A percentile compares a stretch with the other conserved stretches of the same genome.
Evolutionary conservation across 2,888 invertebrate genomes (phyloP).

Genomic region (Eristalis tenax): DNA sequence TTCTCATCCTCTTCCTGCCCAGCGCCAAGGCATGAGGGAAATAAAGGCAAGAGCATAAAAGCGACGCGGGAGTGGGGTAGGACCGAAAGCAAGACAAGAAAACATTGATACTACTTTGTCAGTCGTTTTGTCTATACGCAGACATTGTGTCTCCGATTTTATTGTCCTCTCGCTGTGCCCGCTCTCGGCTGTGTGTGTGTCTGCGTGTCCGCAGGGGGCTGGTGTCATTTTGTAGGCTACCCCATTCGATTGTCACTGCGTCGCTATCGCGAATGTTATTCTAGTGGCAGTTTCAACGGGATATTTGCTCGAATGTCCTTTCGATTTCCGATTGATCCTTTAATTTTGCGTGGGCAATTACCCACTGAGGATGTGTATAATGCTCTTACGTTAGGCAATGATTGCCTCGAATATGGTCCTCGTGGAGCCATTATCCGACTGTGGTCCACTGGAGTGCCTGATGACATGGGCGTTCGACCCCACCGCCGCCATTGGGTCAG

Average conservation of each 20-base stretch:
- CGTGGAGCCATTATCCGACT: slow-evolving; percentile 40
- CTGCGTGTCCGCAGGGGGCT: not conserved
- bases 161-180: slow-evolving; percentile 66
- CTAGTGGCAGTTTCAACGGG: not conserved
- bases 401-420: slow-evolving; percentile 39
- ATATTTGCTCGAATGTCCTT: slow-evolving; percentile 27
- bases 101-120: slow-evolving; percentile 69
- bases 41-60: slow-evolving; percentile 22
- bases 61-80: slow-evolving; percentile 4
- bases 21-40: slow-evolving; percentile 17
- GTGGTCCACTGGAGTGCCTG: not conserved
- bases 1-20: slow-evolving; percentile 16
- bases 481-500: slow-evolving; percentile 23
- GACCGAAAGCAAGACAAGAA: slow-evolving; percentile 44
- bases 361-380: slow-evolving; percentile 14
- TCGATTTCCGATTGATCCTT: slow-evolving; percentile 57
- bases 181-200: not conserved
- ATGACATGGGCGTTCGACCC: slow-evolving; percentile 7
- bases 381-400: slow-evolving; percentile 50
- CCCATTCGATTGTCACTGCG: slow-evolving; percentile 15
- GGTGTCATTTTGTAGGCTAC: slow-evolving; percentile 26
- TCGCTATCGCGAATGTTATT: slow-evolving; percentile 1
- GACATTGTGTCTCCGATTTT: slow-evolving; percentile 70
- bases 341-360: slow-evolving; percentile 45
- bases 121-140: slow-evolving; percentile 68